Conservation (phyloP, 2,113 vertebrate species). For the Psettodes erumei region DNA sequence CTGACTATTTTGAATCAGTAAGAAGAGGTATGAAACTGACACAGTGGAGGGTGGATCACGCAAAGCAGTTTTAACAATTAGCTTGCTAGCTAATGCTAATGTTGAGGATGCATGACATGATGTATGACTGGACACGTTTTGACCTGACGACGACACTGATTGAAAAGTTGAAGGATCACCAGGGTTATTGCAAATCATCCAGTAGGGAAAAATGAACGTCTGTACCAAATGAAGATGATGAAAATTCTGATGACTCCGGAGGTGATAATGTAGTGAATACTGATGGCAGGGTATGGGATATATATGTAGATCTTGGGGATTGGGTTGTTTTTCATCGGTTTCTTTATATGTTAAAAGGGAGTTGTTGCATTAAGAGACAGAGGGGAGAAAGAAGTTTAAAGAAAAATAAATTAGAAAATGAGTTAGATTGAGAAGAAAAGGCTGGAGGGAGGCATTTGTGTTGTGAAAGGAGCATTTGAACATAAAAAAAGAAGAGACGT, state of each 20-base stretch:
- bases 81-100: no score
- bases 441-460: slow-evolving; percentile 34
- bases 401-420: slow-evolving; percentile 3
- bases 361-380: neutral
- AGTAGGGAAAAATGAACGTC: no score
- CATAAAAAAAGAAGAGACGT: slow-evolving; percentile 10
- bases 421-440: slow-evolving; percentile 7
- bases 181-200: no score
- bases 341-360: neutral
- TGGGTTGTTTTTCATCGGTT: neutral
- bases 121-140: no score
- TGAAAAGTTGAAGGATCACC: no score
- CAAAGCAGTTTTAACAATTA: neutral
- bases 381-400: neutral
- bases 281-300: neutral
- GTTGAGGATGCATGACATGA: no score
- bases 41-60: neutral
- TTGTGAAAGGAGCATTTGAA: slow-evolving; percentile 18
- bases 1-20: neutral
- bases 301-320: neutral
- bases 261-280: neutral
- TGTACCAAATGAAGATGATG: neutral
- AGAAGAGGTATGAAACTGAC: neutral
- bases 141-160: no score
- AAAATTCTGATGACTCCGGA: neutral